phyloP scores from a whole-genome alignment of 2,888 invertebrate genomes.

The Apoda limacodes region DNA sequence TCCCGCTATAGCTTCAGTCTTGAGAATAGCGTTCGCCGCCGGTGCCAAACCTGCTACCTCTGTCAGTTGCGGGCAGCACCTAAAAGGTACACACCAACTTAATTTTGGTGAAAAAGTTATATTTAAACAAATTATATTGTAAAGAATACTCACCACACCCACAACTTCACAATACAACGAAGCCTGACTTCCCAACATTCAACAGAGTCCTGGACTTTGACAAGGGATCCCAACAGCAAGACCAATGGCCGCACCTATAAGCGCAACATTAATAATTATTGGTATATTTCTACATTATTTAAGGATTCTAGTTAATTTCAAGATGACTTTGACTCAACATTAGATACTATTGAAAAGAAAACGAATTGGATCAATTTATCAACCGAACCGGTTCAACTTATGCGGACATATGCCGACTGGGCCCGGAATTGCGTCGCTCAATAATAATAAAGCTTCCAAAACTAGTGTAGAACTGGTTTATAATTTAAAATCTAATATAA shows the following conservation, averaged over 20 bases:
- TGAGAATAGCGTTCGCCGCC: slow-evolving; percentile 47
- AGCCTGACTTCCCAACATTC: slow-evolving; percentile 95
- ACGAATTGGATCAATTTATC: no score
- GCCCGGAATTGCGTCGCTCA: no score
- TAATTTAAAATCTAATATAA: no score
- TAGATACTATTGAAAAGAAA: no score
- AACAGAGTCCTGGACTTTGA: slow-evolving; percentile 86
- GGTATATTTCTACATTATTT: no score
- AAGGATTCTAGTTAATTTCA: no score
- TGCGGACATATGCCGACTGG: no score
- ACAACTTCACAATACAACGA: slow-evolving; percentile 88
- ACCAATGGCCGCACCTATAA: slow-evolving; percentile 87
- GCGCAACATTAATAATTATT: not conserved
- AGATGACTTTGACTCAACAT: no score
- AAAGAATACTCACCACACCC: slow-evolving; percentile 61
- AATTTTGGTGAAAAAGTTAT: slow-evolving; percentile 5
- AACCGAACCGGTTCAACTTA: no score
- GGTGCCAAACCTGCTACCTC: slow-evolving; percentile 58
- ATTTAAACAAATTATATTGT: not conserved
- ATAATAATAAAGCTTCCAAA: no score
- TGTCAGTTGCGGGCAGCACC: slow-evolving; percentile 63
- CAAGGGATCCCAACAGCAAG: slow-evolving; percentile 84
- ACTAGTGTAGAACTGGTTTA: no score
- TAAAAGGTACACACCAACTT: slow-evolving; percentile 18
- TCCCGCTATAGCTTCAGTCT: slow-evolving; percentile 44